Conservation (phyloP, 1,140 invertebrate genomes). For the Ruditapes philippinarum region DNA sequence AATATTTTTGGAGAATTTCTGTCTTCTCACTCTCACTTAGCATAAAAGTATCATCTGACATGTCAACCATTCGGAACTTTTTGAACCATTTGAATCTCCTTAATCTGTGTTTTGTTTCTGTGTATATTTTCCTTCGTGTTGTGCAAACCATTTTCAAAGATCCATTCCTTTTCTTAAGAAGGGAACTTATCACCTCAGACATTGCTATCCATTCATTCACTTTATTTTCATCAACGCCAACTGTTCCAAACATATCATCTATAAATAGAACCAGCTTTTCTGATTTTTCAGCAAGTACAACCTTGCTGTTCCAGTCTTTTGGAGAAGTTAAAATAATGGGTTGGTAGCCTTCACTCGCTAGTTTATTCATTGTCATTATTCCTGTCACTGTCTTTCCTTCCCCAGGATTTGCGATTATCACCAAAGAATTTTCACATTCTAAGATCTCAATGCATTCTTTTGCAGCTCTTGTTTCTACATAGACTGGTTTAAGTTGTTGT, state of each 20-base stretch:
- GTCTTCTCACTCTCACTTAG: background rate
- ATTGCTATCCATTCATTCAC: constrained; percentile 1
- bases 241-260: constrained; percentile 14
- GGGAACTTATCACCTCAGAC: background rate
- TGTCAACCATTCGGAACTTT: background rate
- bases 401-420: background rate
- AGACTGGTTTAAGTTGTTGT: background rate
- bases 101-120: background rate
- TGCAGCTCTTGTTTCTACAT: background rate
- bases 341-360: background rate
- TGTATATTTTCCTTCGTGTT: background rate
- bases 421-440: background rate
- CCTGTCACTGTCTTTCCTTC: background rate
- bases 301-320: background rate
- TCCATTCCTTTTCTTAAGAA: background rate
- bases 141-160: background rate
- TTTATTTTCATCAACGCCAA: background rate
- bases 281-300: too few species aligned
- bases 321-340: background rate
- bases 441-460: constrained; percentile 2
- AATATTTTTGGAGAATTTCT: background rate
- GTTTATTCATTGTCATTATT: too few species aligned
- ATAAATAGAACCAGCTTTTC: constrained; percentile 12
- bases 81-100: background rate
- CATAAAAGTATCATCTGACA: background rate